Base-by-base conservation (phyloP, 2,797 vertebrate species). In the Smutsia temminckii region DNA sequence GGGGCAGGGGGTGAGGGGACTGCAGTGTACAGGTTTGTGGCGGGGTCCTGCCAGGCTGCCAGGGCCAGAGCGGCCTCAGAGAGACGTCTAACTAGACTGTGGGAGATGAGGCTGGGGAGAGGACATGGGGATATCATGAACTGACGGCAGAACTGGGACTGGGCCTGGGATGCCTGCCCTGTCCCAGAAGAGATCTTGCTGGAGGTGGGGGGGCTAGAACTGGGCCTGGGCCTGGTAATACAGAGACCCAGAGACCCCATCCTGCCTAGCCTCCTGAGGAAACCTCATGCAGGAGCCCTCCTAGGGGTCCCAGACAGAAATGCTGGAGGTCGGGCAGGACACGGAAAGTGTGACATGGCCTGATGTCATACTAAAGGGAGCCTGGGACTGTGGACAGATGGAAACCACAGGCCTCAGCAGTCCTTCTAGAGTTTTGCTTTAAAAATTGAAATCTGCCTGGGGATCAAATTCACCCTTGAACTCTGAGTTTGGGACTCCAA, bases 381-480 rank as follows among this genome's bases (percentile, higher is more conserved):
- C 79, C 72, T n/a, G 81, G 64, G 51, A 23, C 81, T 25, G 6
- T 37, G 27, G n/a, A 32, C 4, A 4, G 12, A 63, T 27, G 55
- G 40, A 42, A 57, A 34, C 42, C 69, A 29, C 5, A 5, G 69
- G 61, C 51, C 61, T 74, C 37, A 42, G 78, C 27, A 11, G 10
- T 57, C 68, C 51, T 49, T 37, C 51, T 32, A 88, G 42, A 74
- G 85, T 68, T 74, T 77, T 27, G 29, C 40, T 95, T 93, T 85
- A 91, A 83, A 91, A 93, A 59, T 2, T 12, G 32, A 49, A n/a
- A 74, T 3, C 68, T 83, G 17, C 21, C 29, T 68, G 13, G 53
- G n/a, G 42, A 7, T 55, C 18, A 40, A 51, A 40, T 53, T 93
- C n/a, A 89, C 27, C 81, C 74, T 72, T 81, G 84, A 77, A 66